These are phyloP conservation scores for Zaprionus gabonicus DNA, from an alignment of 1,140 invertebrate species.

Conservation along the genomic window DNA sequence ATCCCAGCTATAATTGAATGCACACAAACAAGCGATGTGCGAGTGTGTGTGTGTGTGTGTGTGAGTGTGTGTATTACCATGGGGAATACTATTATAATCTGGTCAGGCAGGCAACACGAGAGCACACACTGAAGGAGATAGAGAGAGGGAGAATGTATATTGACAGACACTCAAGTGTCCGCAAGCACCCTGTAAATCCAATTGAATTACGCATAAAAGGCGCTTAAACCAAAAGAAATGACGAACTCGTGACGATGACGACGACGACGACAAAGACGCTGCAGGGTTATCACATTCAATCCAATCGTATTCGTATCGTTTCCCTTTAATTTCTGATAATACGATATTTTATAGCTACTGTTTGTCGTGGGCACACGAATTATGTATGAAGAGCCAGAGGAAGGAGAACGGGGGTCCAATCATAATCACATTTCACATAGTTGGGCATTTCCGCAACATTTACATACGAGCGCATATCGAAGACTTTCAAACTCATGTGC, in stretches of 20 bases:
- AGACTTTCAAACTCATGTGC: conserved; percentile 59
- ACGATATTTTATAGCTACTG: conserved; percentile 26
- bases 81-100: conserved; percentile 77
- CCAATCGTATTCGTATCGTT: conserved; percentile 59
- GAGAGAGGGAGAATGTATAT: conserved; percentile 44
- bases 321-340: conserved; percentile 78
- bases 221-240: conserved; percentile 77
- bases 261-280: conserved; percentile 2
- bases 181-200: conserved; percentile 80
- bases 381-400: not conserved
- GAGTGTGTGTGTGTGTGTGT: conserved; percentile 9
- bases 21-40: conserved; percentile 51
- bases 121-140: conserved; percentile 15
- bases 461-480: conserved; percentile 54
- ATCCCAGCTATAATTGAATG: conserved; percentile 76
- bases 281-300: conserved; percentile 1
- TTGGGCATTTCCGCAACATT: conserved; percentile 72
- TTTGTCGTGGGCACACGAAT: conserved; percentile 19
- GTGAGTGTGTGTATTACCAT: conserved; percentile 51
- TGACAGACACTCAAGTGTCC: conserved; percentile 81
- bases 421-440: conserved; percentile 73
- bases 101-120: conserved; percentile 59
- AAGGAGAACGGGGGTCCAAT: conserved; percentile 31
- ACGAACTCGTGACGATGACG: conserved; percentile 20
- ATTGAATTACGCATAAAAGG: conserved; percentile 82